Evolutionary conservation across 2,797 vertebrate genomes (phyloP), one percentile per base, ranked within the genome.

Genomic region (Mormyrops boulengeri): DNA sequence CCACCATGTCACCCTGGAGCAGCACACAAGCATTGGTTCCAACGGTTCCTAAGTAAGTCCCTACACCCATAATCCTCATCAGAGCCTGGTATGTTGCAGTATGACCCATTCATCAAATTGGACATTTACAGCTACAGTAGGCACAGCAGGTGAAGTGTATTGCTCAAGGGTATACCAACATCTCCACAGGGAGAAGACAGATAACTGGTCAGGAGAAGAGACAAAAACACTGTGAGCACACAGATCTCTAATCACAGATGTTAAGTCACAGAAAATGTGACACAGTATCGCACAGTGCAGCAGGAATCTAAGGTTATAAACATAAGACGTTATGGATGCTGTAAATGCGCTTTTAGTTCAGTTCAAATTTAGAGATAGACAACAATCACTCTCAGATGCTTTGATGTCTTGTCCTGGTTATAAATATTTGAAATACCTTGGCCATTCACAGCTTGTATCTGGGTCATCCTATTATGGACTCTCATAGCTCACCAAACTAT

Each of bases 1-100:
- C 94, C 11, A 96, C 96, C 1, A 0, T 26, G 52, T 19, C 90
- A 47, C 93, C 95, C 8, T 95, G 92, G 95, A 92, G 93, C 87
- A 95, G 44, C 87, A 87, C 93, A 30, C 34, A 30, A 62, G 12
- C 86, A 47, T 88, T 91, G 44, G 89, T 91, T 66, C 50, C 90
- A 22, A 93, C 91, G 14, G 77, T 90, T 66, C 44, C 91, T 0
- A 87, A 90, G 95, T 96, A 90, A 95, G 95, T 92, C 69, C 19
- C 5, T 57, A 22, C 11, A 41, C 4, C 44, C 89, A 53, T 47
- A 53, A 14, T n/a, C 44, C 9, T 38, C 7, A 82, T 22, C 77
- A 82, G 17, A 11, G 77, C 77, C 2, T 22, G 19, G 41, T 22
- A 82, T 44, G 77, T 82, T 82, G 17, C 41, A 82, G 17, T 11